Evolutionary conservation across 1,140 invertebrate species (phyloP), one percentile per base, ranked within the genome.

Genomic region (Elymnias hypermnestra): DNA sequence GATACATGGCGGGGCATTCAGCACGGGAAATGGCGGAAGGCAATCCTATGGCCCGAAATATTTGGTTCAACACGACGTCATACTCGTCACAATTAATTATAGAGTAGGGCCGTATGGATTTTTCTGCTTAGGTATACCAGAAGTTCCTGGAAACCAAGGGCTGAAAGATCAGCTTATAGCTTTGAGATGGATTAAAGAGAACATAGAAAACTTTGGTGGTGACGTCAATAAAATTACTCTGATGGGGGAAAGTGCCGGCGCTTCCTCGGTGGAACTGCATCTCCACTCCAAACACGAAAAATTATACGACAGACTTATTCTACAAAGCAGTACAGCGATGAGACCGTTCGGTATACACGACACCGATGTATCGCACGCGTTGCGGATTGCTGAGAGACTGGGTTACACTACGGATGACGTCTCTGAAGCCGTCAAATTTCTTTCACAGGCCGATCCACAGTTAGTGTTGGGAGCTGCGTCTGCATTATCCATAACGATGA

Each of bases 171-270:
- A 93, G 75, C 70, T 87, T 5, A 50, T 90, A 26, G 92, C 92
- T 1, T 70, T 93, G 1, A 75, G 87, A 56, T 93, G 91, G 91
- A 81, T 92, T 1, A 83, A 89, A 50, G 76, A 90, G 44, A 91
- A 94, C 63, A 91, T 90, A 58, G 85, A 72, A 42, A 87, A 87
- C 38, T 94, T 94, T 57, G 92, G 92, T 9, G 93, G 93, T 14
- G 89, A 94, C 70, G 77, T 88, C 0, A 68, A 88, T 6, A 87
- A 87, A 60, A 89, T 94, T 35, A 89, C 90, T 1, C 73, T 92
- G 3, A 89, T 91, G 57, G 93, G 93, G 2, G 90, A 93, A 59
- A 92, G 91, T 15, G 89, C 90, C 5, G 92, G 92, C 0, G 90
- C 89, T 1, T 50, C 29, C 15, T 73, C 75, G 3, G 61, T 72